Conservation (phyloP, 92 coral and sea anemone species). For the Anthopleura xanthogrammica region DNA sequence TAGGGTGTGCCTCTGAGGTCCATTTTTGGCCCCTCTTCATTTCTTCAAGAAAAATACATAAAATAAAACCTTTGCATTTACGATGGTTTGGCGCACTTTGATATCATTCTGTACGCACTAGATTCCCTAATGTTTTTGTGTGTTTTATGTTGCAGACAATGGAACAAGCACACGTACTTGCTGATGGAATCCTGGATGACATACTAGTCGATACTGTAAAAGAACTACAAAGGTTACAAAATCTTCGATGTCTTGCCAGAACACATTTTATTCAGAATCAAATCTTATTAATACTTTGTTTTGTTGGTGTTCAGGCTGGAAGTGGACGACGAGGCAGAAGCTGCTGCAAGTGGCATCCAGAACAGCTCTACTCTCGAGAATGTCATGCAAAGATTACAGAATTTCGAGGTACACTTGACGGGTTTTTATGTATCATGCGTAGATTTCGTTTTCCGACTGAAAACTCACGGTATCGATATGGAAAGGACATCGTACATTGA, state of each 20-base stretch:
- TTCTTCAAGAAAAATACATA: too few relatives aligned
- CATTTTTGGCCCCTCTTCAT: too few relatives aligned
- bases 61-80: too few relatives aligned
- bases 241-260: neutral
- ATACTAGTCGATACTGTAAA: slow-evolving; percentile 79
- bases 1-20: too few relatives aligned
- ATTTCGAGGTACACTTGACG: slow-evolving; percentile 65
- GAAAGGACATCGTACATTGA: too few relatives aligned
- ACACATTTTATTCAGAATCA: neutral
- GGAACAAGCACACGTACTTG: slow-evolving; percentile 79
- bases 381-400: slow-evolving; percentile 73
- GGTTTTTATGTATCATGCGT: too few relatives aligned
- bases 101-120: neutral
- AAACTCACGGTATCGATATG: too few relatives aligned
- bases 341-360: slow-evolving; percentile 55
- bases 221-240: slow-evolving; percentile 77
- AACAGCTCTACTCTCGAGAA: slow-evolving; percentile 83
- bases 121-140: neutral
- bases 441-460: too few relatives aligned
- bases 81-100: too few relatives aligned
- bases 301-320: slow-evolving; percentile 56
- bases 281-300: neutral
- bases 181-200: slow-evolving; percentile 89
- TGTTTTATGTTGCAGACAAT: slow-evolving; percentile 57
- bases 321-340: slow-evolving; percentile 65